These are phyloP conservation scores for Theodoxus fluviatilis DNA, from an alignment of 2,888 invertebrate species.

Conservation along the genomic window DNA sequence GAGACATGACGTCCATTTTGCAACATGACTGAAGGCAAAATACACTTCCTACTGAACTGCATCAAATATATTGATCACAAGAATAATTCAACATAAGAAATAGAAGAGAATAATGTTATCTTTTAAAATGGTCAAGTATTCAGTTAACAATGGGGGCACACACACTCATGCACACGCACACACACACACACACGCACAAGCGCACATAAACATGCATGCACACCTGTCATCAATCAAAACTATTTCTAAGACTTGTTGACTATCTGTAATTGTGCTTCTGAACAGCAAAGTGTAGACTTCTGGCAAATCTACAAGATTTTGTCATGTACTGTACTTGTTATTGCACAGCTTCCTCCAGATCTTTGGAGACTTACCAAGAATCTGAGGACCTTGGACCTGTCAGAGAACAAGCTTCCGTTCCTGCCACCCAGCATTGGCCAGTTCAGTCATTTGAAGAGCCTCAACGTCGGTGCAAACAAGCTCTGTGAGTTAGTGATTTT, in stretches of 20 bases:
- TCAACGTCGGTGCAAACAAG: conserved; percentile 69
- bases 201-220: too few species aligned
- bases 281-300: background rate
- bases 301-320: background rate
- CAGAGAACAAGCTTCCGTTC: conserved; percentile 82
- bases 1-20: too few species aligned
- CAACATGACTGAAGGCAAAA: too few species aligned
- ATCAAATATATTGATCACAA: too few species aligned
- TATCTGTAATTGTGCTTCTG: conserved; percentile 17
- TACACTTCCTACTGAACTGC: too few species aligned
- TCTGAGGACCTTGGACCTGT: conserved; percentile 88
- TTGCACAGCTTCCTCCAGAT: conserved; percentile 72
- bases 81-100: too few species aligned
- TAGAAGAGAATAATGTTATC: too few species aligned
- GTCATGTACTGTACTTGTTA: conserved; percentile 20
- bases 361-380: conserved; percentile 73
- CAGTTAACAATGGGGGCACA: too few species aligned
- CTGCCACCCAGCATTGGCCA: conserved; percentile 69
- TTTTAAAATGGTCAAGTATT: too few species aligned
- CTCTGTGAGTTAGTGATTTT: conserved; percentile 67
- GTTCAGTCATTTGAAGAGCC: conserved; percentile 68
- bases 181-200: too few species aligned
- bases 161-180: too few species aligned
- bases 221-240: background rate
- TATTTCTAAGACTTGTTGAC: background rate